Base-by-base conservation (phyloP, 1,140 invertebrate species). In the Micrasema minimum region DNA sequence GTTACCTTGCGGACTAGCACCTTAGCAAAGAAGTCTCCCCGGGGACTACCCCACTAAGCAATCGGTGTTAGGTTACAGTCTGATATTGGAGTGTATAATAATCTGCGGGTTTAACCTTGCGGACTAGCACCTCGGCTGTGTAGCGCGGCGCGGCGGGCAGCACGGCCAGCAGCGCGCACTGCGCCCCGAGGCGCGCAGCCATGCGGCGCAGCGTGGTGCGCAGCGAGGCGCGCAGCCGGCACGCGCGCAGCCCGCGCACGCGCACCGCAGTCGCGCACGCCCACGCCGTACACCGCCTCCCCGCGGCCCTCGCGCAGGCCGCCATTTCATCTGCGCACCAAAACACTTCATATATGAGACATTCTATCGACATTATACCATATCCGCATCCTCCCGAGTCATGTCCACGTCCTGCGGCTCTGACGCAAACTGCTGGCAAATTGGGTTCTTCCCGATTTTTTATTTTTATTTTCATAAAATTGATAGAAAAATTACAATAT, bases 281-380 rank as follows among this genome's bases (percentile, higher is more conserved):
- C 96, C 55, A 98, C 94, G 85, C 97, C 95, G 85, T 99, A 99
- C 74, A 99, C 95, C 0, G 96, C 96, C 81, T 96, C 94, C 5
- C 97, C 97, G 64, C 93, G 91, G 11, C 94, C 94, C 77, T 95
- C 94, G 0, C 92, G 86, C 7, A 96, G 84, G 11, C n/a, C 94
- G 86, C 94, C 94, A 96, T 85, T 96, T 95, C 87, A 96, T 89
- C 89, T 91, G 78, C 9, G 10, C n/a, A 11, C n/a, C 1, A 41
- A 41, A n/a, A n/a, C n/a, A n/a, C n/a, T n/a, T n/a, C n/a, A n/a
- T n/a, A n/a, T n/a, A n/a, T n/a, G n/a, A n/a, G n/a, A n/a, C n/a
- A n/a, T n/a, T n/a, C n/a, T n/a, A n/a, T n/a, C n/a, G n/a, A n/a
- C n/a, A n/a, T n/a, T n/a, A n/a, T n/a, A n/a, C n/a, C n/a, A n/a